Conservation (phyloP, 1,140 invertebrate species). For the Euschistus heros region DNA sequence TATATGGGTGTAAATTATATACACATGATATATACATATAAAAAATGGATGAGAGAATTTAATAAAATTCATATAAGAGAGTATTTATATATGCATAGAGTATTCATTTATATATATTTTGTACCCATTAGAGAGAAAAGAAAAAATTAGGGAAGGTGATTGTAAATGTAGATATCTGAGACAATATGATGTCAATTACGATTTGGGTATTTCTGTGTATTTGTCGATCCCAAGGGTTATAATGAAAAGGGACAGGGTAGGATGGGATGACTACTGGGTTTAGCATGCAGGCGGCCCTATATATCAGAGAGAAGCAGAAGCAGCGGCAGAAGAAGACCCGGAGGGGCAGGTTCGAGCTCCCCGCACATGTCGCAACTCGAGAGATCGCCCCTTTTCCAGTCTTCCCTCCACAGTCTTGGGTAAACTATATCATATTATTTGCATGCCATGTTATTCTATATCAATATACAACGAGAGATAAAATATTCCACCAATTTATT, state of each 20-base stretch:
- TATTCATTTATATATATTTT: no score
- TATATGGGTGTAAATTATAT: neutral
- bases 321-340: constrained; percentile 60
- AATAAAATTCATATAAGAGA: neutral
- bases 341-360: constrained; percentile 61
- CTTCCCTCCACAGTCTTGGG: constrained; percentile 68
- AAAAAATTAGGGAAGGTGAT: no score
- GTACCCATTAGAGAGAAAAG: no score
- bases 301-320: constrained; percentile 75
- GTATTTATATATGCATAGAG: constrained; percentile 10
- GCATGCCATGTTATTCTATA: neutral
- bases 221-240: neutral
- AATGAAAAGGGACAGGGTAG: neutral
- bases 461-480: no score
- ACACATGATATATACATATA: no score
- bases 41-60: neutral
- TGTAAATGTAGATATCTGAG: neutral
- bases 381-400: constrained; percentile 71
- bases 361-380: constrained; percentile 73
- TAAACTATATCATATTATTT: constrained; percentile 38
- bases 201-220: neutral
- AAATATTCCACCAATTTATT: no score
- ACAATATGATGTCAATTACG: constrained; percentile 15
- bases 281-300: constrained; percentile 74
- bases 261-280: constrained; percentile 7